Conservation (phyloP, 2,113 vertebrate genomes). For the Eidolon helvum region DNA sequence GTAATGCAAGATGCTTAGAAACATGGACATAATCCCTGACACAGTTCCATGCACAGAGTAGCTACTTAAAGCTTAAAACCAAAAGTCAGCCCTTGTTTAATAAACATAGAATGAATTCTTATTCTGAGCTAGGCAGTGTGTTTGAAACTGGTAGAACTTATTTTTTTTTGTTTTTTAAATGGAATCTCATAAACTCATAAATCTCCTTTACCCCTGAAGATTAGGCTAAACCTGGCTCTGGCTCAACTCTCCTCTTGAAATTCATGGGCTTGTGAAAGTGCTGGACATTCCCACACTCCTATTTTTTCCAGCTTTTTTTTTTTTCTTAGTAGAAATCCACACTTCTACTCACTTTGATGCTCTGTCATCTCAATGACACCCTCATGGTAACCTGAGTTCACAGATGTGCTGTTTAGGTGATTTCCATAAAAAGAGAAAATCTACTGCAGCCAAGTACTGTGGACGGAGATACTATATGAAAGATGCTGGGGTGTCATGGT, state of each 20-base stretch:
- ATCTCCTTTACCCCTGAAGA: background rate
- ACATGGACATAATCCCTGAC: background rate
- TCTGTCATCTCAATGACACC: no score
- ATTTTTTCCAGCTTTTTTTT: background rate
- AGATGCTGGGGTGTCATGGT: background rate
- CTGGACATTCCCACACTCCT: background rate
- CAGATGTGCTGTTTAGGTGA: background rate
- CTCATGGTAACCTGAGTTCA: background rate
- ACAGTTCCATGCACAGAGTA: background rate
- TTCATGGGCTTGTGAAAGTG: background rate
- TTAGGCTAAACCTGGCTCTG: background rate
- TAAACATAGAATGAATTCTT: background rate
- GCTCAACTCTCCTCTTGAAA: background rate
- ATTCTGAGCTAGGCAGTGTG: background rate
- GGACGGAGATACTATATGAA: background rate
- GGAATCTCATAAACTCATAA: background rate
- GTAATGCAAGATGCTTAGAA: background rate
- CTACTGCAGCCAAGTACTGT: rapidly evolving
- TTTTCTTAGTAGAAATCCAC: background rate
- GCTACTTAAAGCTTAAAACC: background rate
- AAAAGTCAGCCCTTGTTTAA: background rate
- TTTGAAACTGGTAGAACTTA: background rate
- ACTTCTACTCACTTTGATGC: background rate
- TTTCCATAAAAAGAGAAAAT: background rate
- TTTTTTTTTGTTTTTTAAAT: background rate